phyloP scores from a whole-genome alignment of 2,888 invertebrate genomes.

The Neocrepidodera transversa region DNA sequence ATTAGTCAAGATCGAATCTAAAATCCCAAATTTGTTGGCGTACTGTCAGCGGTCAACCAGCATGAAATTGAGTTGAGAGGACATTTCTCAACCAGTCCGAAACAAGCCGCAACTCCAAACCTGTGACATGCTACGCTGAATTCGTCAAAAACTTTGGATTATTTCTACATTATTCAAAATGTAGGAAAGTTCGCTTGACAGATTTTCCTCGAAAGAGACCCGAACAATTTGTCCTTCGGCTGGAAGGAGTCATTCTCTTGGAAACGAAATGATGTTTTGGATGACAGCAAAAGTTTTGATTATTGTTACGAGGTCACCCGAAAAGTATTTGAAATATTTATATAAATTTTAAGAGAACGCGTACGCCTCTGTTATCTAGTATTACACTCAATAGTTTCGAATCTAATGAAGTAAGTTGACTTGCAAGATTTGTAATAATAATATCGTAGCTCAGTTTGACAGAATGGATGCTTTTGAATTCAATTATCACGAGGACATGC shows the following conservation, averaged over 20 bases:
- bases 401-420: too few species aligned
- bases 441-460: too few species aligned
- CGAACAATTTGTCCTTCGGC: constrained; percentile 5
- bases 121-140: constrained; percentile 39
- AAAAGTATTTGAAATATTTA: too few species aligned
- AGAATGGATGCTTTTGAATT: too few species aligned
- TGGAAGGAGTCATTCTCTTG: constrained; percentile 5
- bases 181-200: constrained; percentile 19
- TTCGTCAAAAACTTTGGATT: constrained; percentile 49
- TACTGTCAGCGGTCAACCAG: constrained; percentile 55
- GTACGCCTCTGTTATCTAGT: too few species aligned
- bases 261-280: neutral
- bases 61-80: constrained; percentile 58
- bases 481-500: too few species aligned
- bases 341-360: too few species aligned
- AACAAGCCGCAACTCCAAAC: constrained; percentile 39
- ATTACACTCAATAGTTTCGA: too few species aligned
- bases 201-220: neutral
- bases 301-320: too few species aligned
- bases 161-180: constrained; percentile 42
- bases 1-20: constrained; percentile 1
- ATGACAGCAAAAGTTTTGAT: too few species aligned
- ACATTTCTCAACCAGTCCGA: constrained; percentile 52
- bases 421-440: too few species aligned
- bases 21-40: constrained; percentile 43